A percentile compares a stretch with the other conserved stretches of the same genome.
Conservation (phyloP, 2,113 vertebrate genomes). For the Heteronetta atricapilla region DNA sequence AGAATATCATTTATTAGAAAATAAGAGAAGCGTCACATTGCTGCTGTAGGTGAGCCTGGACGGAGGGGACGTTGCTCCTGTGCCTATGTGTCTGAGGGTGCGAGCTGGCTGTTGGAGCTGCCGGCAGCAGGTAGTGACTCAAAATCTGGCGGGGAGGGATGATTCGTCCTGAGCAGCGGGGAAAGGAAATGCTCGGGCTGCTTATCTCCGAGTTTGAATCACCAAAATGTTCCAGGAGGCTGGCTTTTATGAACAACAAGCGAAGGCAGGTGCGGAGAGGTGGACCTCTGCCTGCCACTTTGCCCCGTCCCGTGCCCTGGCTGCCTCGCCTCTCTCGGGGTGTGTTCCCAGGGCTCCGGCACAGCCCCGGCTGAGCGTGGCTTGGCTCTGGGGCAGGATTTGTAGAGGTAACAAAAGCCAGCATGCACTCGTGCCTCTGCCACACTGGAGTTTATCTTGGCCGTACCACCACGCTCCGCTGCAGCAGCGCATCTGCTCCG, state of each 20-base stretch:
- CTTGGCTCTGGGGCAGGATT: neutral
- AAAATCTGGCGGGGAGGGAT: neutral
- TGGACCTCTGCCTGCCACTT: neutral
- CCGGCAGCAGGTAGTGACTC: neutral
- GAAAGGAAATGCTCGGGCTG: neutral
- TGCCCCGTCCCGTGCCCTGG: neutral
- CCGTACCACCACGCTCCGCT: neutral
- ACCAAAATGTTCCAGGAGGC: neutral
- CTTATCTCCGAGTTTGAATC: constrained; percentile 11
- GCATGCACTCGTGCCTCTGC: neutral
- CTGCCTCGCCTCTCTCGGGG: neutral
- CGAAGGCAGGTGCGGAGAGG: neutral
- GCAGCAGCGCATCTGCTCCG: neutral
- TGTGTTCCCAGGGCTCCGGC: neutral
- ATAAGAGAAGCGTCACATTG: neutral
- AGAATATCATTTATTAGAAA: constrained; percentile 40
- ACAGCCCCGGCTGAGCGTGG: too few relatives aligned
- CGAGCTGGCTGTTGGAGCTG: neutral
- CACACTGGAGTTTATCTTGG: neutral
- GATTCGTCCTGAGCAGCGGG: neutral
- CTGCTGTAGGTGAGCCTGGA: neutral
- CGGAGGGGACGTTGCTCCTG: neutral
- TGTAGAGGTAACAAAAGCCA: neutral
- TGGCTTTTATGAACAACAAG: neutral
- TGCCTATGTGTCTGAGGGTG: neutral